These are phyloP conservation scores for Cyprinodon tularosa DNA, from an alignment of 2,113 vertebrate species.

Conservation along the genomic window DNA sequence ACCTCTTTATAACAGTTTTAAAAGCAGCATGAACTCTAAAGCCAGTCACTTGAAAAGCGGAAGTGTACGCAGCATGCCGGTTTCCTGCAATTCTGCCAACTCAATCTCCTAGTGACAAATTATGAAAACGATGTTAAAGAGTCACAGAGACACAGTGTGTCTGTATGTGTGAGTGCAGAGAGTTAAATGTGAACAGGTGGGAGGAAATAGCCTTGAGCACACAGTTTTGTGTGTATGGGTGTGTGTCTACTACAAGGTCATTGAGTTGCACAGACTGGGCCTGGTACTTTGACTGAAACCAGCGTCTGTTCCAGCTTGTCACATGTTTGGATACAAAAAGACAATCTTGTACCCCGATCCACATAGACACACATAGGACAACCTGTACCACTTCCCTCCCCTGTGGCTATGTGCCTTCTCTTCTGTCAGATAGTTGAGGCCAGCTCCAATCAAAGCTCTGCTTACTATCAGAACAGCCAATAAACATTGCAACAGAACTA, in stretches of 20 bases:
- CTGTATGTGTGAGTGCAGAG: background rate
- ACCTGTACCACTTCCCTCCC: constrained; percentile 14
- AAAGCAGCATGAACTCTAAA: constrained; percentile 58
- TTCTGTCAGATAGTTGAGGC: constrained; percentile 57
- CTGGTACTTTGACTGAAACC: constrained; percentile 85
- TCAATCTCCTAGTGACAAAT: constrained; percentile 56
- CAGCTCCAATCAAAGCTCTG: constrained; percentile 47
- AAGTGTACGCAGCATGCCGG: constrained; percentile 15
- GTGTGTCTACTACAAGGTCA: constrained; percentile 44
- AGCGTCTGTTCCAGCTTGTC: constrained; percentile 78
- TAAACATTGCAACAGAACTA: constrained; percentile 69
- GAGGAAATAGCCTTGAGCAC: constrained; percentile 69
- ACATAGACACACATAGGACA: constrained; percentile 2
- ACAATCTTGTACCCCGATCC: constrained; percentile 65
- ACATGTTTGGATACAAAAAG: constrained; percentile 74
- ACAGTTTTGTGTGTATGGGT: constrained; percentile 23
- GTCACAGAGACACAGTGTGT: constrained; percentile 7
- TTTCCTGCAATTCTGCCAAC: constrained; percentile 55
- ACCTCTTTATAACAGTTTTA: constrained; percentile 38
- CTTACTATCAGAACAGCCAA: constrained; percentile 75
- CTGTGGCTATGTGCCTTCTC: constrained; percentile 36
- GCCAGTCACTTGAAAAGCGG: constrained; percentile 50
- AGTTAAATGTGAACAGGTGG: constrained; percentile 73
- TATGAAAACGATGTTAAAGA: constrained; percentile 28
- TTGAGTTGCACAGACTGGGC: constrained; percentile 58